Evolutionary conservation across 92 coral and sea anemone genomes (phyloP).

Genomic region (Chrysogorgia sp.): DNA sequence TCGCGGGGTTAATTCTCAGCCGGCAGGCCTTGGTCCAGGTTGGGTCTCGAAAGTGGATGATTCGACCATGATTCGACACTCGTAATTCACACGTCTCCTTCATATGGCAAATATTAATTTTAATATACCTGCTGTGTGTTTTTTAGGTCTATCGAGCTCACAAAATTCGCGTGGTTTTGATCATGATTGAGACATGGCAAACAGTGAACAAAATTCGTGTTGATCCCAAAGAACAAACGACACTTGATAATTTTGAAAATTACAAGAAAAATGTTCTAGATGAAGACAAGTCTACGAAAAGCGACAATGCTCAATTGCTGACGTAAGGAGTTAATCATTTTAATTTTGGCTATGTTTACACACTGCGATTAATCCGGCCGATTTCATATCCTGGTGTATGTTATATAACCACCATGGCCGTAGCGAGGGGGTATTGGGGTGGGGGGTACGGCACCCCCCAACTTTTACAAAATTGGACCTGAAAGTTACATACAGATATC

Average conservation of each 20-base stretch:
- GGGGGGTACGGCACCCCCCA: too few relatives aligned
- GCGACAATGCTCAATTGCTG: conserved; percentile 84
- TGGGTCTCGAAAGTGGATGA: too few relatives aligned
- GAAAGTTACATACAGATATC: too few relatives aligned
- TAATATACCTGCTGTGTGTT: not conserved
- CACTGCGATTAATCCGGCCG: too few relatives aligned
- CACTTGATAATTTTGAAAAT: conserved; percentile 68
- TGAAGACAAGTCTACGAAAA: conserved; percentile 32
- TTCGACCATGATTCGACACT: not conserved
- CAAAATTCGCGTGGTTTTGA: conserved; percentile 76
- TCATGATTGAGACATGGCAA: conserved; percentile 74
- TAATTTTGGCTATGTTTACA: not conserved
- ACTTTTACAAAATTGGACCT: too few relatives aligned
- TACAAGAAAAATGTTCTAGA: conserved; percentile 73
- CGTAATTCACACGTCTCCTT: not conserved
- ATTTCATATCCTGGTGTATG: too few relatives aligned
- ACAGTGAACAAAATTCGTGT: conserved; percentile 57
- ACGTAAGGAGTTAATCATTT: conserved; percentile 65
- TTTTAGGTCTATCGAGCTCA: conserved; percentile 80
- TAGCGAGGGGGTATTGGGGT: too few relatives aligned
- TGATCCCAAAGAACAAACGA: conserved; percentile 57
- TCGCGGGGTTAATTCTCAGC: too few relatives aligned
- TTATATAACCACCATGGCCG: too few relatives aligned
- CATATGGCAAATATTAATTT: not conserved
- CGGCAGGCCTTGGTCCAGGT: too few relatives aligned